Evolutionary conservation across 2,888 invertebrate species (phyloP).

Genomic region (Lucinisca nassula): DNA sequence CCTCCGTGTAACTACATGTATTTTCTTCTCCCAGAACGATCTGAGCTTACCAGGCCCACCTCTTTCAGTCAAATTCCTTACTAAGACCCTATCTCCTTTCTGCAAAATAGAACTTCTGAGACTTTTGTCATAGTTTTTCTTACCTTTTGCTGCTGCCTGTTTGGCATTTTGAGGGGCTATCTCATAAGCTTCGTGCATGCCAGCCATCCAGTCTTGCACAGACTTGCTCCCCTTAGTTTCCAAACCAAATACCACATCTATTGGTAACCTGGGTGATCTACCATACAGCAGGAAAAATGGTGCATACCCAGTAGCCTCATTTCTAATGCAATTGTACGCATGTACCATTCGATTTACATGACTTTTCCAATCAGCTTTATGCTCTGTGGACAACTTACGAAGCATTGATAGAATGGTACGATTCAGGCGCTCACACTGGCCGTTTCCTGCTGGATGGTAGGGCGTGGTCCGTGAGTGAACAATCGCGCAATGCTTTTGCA

Average conservation of each 20-base stretch:
- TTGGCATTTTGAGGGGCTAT: conserved; percentile 24
- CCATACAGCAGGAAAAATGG: conserved; percentile 61
- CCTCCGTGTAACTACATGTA: conserved; percentile 33
- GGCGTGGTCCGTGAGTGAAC: not conserved
- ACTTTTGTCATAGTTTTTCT: conserved; percentile 32
- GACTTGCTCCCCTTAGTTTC: conserved; percentile 24
- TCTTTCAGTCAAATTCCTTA: conserved; percentile 23
- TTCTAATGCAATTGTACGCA: conserved; percentile 68
- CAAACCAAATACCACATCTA: conserved; percentile 47
- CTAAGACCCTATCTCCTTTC: conserved; percentile 35
- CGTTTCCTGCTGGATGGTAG: conserved; percentile 58
- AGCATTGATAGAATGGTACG: conserved; percentile 63
- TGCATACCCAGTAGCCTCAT: conserved; percentile 56
- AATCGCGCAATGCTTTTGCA: not conserved
- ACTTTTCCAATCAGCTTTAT: conserved; percentile 57
- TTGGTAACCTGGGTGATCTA: conserved; percentile 45
- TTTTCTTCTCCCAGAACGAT: conserved; percentile 28
- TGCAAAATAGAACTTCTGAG: conserved; percentile 19
- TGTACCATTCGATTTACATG: conserved; percentile 59
- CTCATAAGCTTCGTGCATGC: conserved; percentile 42
- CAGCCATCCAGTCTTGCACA: conserved; percentile 39
- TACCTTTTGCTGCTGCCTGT: conserved; percentile 34
- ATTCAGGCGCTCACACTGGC: conserved; percentile 61
- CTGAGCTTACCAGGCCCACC: conserved; percentile 36
- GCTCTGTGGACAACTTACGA: conserved; percentile 36